These are phyloP conservation scores for Coendou prehensilis DNA, from an alignment of 2,797 vertebrate species.

Conservation along the genomic window DNA sequence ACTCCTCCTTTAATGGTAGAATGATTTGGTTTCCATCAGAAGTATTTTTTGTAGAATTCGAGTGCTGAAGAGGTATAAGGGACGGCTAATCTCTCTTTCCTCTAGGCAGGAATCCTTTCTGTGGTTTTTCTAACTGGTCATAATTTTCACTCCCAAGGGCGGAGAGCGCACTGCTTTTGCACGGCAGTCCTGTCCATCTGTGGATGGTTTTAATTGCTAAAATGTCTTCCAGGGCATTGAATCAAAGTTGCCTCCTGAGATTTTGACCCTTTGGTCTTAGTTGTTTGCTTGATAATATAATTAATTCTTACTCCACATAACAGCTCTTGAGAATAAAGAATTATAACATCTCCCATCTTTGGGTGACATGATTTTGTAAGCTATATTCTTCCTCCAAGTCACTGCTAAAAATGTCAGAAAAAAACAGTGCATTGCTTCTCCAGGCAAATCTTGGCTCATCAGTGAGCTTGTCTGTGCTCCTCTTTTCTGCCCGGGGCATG, in stretches of 20 bases:
- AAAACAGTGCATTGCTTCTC: neutral
- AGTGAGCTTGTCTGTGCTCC: neutral
- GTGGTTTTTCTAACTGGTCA: slow-evolving; percentile 28
- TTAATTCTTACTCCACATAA: slow-evolving; percentile 39
- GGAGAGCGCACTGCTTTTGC: slow-evolving; percentile 27
- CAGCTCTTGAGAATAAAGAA: slow-evolving; percentile 57
- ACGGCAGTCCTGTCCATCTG: neutral
- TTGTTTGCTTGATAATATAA: slow-evolving; percentile 55
- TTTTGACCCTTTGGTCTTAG: slow-evolving; percentile 65
- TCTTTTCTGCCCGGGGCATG: neutral
- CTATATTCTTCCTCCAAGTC: neutral
- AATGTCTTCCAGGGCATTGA: slow-evolving; percentile 33
- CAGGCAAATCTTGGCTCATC: neutral
- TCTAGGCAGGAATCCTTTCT: slow-evolving; percentile 59
- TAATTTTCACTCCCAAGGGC: slow-evolving; percentile 35
- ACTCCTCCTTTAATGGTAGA: slow-evolving; percentile 66
- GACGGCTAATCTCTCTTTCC: neutral
- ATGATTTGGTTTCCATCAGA: slow-evolving; percentile 37
- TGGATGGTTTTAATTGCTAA: slow-evolving; percentile 62
- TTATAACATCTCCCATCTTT: slow-evolving; percentile 29
- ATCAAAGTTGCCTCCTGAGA: slow-evolving; percentile 57
- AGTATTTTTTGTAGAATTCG: slow-evolving; percentile 61
- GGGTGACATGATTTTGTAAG: slow-evolving; percentile 46
- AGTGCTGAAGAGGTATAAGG: slow-evolving; percentile 11
- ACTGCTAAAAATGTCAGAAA: neutral